phyloP scores from a whole-genome alignment of 2,888 invertebrate species.

The Thera britannica region DNA sequence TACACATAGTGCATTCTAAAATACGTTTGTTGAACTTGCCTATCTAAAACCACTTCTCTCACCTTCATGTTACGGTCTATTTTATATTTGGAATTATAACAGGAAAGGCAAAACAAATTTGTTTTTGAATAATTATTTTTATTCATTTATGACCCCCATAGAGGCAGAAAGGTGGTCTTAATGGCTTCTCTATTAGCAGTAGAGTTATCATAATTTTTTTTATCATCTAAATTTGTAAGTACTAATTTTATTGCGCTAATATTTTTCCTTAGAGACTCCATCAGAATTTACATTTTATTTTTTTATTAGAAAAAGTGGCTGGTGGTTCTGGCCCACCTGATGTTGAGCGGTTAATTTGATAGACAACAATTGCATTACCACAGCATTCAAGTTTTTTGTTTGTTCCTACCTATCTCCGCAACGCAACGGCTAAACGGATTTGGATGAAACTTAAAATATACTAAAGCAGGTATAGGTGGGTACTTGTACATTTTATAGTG shows the following conservation, averaged over 20 bases:
- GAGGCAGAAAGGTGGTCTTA: slow-evolving; percentile 70
- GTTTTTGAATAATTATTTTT: slow-evolving; percentile 73
- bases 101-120: slow-evolving; percentile 44
- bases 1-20: slow-evolving; percentile 45
- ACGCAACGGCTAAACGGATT: too few species aligned
- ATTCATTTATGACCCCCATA: slow-evolving; percentile 76
- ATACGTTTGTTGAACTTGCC: slow-evolving; percentile 25
- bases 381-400: too few species aligned
- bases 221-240: slow-evolving; percentile 49
- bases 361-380: too few species aligned
- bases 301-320: too few species aligned
- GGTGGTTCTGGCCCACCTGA: too few species aligned
- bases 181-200: slow-evolving; percentile 67
- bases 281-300: not conserved
- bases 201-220: slow-evolving; percentile 47
- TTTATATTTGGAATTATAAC: slow-evolving; percentile 12
- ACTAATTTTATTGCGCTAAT: slow-evolving; percentile 69
- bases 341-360: too few species aligned
- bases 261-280: not conserved
- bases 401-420: too few species aligned
- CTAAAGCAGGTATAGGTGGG: too few species aligned
- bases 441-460: too few species aligned
- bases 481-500: too few species aligned
- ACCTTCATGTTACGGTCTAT: slow-evolving; percentile 29
- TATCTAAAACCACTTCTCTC: slow-evolving; percentile 46